A percentile compares a stretch with the other conserved stretches of the same genome.
phyloP scores from a whole-genome alignment of 2,113 vertebrate species.

The Columba janthina region DNA sequence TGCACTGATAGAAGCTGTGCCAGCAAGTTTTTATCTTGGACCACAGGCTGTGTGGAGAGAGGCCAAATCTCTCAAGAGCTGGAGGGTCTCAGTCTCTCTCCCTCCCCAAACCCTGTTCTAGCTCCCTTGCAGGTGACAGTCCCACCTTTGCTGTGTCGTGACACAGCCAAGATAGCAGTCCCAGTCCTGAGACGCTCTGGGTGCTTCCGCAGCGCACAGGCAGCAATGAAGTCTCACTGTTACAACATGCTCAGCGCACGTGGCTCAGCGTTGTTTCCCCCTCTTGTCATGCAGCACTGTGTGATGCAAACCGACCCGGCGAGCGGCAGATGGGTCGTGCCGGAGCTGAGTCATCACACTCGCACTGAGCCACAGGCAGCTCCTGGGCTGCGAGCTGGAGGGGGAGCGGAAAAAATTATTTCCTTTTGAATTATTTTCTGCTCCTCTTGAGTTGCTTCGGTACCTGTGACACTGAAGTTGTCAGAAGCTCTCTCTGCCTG shows the following conservation, averaged over 20 bases:
- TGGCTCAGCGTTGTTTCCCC: background rate
- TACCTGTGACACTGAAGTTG: background rate
- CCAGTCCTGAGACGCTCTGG: fast-evolving
- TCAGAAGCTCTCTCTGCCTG: background rate
- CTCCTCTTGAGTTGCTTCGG: background rate
- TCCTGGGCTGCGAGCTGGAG: slow-evolving; percentile 7
- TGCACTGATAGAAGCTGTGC: background rate
- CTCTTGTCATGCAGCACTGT: background rate
- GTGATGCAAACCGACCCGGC: slow-evolving; percentile 11
- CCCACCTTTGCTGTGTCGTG: fast-evolving
- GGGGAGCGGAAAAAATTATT: slow-evolving; percentile 32
- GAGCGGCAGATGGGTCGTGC: slow-evolving; percentile 36
- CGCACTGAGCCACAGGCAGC: background rate
- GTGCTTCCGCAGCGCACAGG: fast-evolving
- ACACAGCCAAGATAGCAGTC: background rate
- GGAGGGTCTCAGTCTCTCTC: background rate
- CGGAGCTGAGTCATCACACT: slow-evolving; percentile 19
- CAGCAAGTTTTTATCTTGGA: background rate
- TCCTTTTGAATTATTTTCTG: slow-evolving; percentile 30
- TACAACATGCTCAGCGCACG: background rate
- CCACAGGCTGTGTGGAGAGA: background rate
- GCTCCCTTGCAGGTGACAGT: background rate
- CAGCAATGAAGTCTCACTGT: background rate
- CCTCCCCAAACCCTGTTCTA: background rate
- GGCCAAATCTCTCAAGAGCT: background rate